Percentiles rank a stretch among this genome's conserved stretches.
phyloP scores from a whole-genome alignment of 2,113 vertebrate genomes.

The Terrapene triunguis region DNA sequence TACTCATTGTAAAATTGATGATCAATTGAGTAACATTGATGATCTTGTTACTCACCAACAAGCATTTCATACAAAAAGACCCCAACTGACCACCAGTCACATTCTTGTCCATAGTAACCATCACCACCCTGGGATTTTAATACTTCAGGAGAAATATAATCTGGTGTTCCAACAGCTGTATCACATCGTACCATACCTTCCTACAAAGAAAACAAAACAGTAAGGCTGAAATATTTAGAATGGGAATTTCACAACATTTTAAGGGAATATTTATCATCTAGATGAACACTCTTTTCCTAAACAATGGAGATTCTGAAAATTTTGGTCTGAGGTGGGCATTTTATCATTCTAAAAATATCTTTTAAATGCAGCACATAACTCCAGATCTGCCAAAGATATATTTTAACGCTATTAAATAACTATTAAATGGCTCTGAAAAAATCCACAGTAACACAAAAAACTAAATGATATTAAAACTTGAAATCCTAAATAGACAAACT shows the following conservation, averaged over 20 bases:
- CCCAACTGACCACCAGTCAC: constrained; percentile 99
- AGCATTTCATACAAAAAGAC: constrained; percentile 99
- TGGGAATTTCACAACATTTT: background rate
- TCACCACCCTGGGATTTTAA: constrained; percentile 98
- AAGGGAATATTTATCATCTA: background rate
- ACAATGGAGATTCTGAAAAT: background rate
- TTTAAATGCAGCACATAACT: constrained; percentile 8
- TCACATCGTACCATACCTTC: constrained; percentile 99
- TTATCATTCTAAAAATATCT: background rate
- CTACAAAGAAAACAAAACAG: constrained; percentile 71
- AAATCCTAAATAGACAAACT: background rate
- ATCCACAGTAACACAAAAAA: background rate
- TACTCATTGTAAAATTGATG: too few relatives aligned
- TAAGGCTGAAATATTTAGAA: background rate
- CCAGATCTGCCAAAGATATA: background rate
- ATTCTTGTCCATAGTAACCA: constrained; percentile 97
- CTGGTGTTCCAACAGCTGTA: constrained; percentile 97
- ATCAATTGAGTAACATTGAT: too few relatives aligned
- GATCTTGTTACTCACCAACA: constrained; percentile 89
- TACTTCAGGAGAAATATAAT: constrained; percentile 99
- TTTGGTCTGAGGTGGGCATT: background rate
- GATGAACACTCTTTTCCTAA: background rate
- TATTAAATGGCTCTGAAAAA: background rate
- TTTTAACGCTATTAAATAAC: background rate
- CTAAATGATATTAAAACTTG: background rate